phyloP scores from a whole-genome alignment of 1,140 invertebrate genomes.

The Pollicipes pollicipes region DNA sequence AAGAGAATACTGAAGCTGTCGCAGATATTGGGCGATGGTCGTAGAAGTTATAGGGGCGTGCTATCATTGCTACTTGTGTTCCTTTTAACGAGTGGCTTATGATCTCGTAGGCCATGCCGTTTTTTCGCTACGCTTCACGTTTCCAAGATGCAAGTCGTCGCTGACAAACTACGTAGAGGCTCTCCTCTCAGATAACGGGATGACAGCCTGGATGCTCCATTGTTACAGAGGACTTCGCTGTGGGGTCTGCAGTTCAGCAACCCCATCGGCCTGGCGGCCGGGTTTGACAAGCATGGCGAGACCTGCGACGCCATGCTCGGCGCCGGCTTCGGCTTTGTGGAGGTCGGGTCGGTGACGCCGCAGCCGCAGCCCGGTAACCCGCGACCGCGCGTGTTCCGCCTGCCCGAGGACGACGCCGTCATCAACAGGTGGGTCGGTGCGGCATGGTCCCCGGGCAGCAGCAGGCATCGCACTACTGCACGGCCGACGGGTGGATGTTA shows the following conservation, averaged over 20 bases:
- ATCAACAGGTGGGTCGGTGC: conserved; percentile 56
- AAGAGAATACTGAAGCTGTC: no score
- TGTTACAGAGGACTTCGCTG: conserved; percentile 42
- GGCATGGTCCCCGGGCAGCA: no score
- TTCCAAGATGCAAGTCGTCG: neutral
- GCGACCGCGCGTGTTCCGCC: conserved; percentile 76
- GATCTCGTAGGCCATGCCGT: conserved; percentile 17
- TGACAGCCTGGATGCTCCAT: neutral
- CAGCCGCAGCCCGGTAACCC: conserved; percentile 76
- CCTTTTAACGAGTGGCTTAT: conserved; percentile 17
- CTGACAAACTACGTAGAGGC: neutral
- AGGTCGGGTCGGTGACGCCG: conserved; percentile 92
- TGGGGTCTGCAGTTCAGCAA: conserved; percentile 56
- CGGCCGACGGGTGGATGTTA: no score
- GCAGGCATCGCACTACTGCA: neutral
- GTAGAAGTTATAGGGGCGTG: no score
- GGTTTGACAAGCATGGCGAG: conserved; percentile 95
- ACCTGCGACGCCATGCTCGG: conserved; percentile 60
- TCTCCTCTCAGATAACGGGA: neutral
- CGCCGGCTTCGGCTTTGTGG: conserved; percentile 87
- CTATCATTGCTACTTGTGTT: neutral
- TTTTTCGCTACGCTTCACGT: conserved; percentile 17
- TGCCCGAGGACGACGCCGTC: conserved; percentile 65
- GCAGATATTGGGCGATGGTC: no score
- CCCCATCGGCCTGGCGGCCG: conserved; percentile 89